These are phyloP conservation scores for Ceratoteleas bidentatus DNA, from an alignment of 1,140 invertebrate species.

Conservation along the genomic window DNA sequence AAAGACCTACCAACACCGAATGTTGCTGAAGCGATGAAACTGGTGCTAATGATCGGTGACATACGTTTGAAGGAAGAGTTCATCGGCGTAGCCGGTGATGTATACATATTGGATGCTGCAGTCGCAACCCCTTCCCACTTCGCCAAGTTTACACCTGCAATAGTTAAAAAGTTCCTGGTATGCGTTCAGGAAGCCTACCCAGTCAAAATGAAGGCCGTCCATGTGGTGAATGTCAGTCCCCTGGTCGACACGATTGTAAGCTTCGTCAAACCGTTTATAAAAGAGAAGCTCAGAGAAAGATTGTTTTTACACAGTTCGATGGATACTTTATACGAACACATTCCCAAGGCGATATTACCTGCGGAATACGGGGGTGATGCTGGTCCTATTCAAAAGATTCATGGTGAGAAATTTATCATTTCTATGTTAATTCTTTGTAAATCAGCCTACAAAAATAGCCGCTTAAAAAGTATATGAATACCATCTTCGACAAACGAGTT, in stretches of 20 bases:
- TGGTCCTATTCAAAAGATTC: slow-evolving; percentile 86
- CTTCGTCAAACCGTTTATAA: slow-evolving; percentile 91
- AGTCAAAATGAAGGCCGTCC: slow-evolving; percentile 91
- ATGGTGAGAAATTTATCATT: slow-evolving; percentile 82
- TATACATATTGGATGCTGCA: slow-evolving; percentile 89
- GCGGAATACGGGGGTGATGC: slow-evolving; percentile 89
- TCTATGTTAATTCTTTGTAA: too few species aligned
- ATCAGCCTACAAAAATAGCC: too few species aligned
- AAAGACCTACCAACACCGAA: slow-evolving; percentile 83
- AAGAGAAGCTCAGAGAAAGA: slow-evolving; percentile 91
- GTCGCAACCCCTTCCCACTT: slow-evolving; percentile 88
- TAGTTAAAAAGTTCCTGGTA: slow-evolving; percentile 89
- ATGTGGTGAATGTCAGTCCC: slow-evolving; percentile 91
- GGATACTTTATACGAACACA: slow-evolving; percentile 87
- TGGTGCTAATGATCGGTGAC: slow-evolving; percentile 91
- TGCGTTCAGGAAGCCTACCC: slow-evolving; percentile 90
- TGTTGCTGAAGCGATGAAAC: slow-evolving; percentile 87
- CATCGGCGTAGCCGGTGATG: slow-evolving; percentile 89
- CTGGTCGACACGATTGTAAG: slow-evolving; percentile 90
- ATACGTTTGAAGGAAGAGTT: slow-evolving; percentile 88
- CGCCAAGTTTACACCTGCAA: slow-evolving; percentile 87
- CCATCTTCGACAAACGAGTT: too few species aligned
- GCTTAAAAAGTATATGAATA: too few species aligned
- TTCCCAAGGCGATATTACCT: slow-evolving; percentile 90
- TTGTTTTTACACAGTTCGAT: slow-evolving; percentile 89